These are phyloP conservation scores for Arctia plantaginis DNA, from an alignment of 2,888 invertebrate genomes.

Conservation along the genomic window DNA sequence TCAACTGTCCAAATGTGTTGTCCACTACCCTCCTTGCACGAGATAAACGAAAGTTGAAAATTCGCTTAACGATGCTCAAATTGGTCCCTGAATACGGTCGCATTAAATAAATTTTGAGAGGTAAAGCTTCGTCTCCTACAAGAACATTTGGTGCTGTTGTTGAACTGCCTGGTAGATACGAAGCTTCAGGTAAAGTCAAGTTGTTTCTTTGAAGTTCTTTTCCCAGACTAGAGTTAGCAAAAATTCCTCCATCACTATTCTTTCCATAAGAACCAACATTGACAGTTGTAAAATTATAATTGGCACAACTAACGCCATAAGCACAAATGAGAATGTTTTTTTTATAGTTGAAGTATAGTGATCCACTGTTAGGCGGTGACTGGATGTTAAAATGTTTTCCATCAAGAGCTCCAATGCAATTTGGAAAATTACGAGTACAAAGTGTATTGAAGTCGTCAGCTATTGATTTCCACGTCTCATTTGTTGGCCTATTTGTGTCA, in stretches of 20 bases:
- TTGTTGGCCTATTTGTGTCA: slow-evolving; percentile 16
- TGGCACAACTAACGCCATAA: slow-evolving; percentile 8
- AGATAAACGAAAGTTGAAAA: slow-evolving; percentile 11
- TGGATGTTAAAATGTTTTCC: slow-evolving; percentile 10
- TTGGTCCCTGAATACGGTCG: too few relatives aligned
- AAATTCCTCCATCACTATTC: slow-evolving; percentile 8
- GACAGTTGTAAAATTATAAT: slow-evolving; percentile 8
- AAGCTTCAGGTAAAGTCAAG: slow-evolving; percentile 8
- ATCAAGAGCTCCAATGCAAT: slow-evolving; percentile 12
- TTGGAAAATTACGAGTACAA: slow-evolving; percentile 10
- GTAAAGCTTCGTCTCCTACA: slow-evolving; percentile 1
- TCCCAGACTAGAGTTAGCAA: not conserved
- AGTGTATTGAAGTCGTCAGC: slow-evolving; percentile 27
- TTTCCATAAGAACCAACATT: slow-evolving; percentile 14
- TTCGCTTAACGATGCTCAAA: not conserved
- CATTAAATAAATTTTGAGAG: not conserved
- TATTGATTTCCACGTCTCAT: slow-evolving; percentile 28
- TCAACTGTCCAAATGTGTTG: slow-evolving; percentile 9
- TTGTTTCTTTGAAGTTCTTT: slow-evolving; percentile 11
- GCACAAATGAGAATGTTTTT: slow-evolving; percentile 9
- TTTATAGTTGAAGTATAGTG: slow-evolving; percentile 5
- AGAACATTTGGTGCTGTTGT: slow-evolving; percentile 1
- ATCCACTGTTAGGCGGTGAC: slow-evolving; percentile 8
- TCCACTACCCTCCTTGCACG: slow-evolving; percentile 10
- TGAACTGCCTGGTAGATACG: slow-evolving; percentile 9